Percentiles rank a stretch among this genome's conserved stretches.
Evolutionary conservation across 30 jellyfish, hydroid and myxozoan genomes (phyloP).

Genomic region (Mastigias papua): DNA sequence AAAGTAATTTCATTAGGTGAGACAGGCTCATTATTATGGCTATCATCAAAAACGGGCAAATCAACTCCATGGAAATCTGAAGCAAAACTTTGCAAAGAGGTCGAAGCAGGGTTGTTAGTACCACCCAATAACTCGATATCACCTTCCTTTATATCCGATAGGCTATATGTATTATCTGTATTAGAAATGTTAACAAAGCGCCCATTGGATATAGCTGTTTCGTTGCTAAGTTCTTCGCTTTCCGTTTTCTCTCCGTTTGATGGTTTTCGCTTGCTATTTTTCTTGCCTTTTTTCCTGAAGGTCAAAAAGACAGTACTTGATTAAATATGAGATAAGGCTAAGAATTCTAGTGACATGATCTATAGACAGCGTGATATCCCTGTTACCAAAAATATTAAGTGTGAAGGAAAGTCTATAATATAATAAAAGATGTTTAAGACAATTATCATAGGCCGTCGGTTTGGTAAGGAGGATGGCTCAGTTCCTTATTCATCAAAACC

Average conservation of each 20-base stretch:
- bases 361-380: no score
- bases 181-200: conserved; percentile 21
- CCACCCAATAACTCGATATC: conserved; percentile 49
- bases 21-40: conserved; percentile 71
- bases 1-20: conserved; percentile 65
- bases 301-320: neutral
- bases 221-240: neutral
- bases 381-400: no score
- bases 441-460: no score
- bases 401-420: no score
- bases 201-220: neutral
- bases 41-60: conserved; percentile 90
- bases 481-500: no score
- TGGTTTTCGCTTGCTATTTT: neutral
- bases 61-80: conserved; percentile 88
- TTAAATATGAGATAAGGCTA: no score
- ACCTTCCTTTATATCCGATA: conserved; percentile 71
- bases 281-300: neutral
- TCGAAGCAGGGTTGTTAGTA: conserved; percentile 62
- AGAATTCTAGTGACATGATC: no score
- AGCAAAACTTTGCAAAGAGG: conserved; percentile 76
- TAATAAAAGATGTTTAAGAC: no score
- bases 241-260: neutral
- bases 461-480: no score
- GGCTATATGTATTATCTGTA: conserved; percentile 49